Evolutionary conservation across 2,888 invertebrate species (phyloP), one percentile per base, ranked within the genome.

Genomic region (Nipponacmea schrenckii): DNA sequence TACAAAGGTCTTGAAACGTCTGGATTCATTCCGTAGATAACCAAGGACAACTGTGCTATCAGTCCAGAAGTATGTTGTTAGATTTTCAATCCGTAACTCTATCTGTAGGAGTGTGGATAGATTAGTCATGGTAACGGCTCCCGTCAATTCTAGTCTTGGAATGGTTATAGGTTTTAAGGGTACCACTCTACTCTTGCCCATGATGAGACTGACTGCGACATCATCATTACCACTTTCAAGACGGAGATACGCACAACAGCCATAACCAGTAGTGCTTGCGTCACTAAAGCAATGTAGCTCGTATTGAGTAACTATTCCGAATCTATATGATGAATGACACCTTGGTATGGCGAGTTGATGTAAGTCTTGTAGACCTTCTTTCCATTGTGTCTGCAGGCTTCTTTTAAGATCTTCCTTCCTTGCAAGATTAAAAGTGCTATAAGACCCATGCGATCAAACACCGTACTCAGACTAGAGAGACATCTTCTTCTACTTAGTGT

Each of bases 371-470:
- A 50, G 64, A 39, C 0, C 45, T 26, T 31, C 66, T 65, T 26
- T 66, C 67, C 73, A 74, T 44, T 69, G 5, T 67, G 44, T n/a
- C 64, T 67, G 44, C 71, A 68, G 56, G 73, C 39, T n/a, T 69
- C 68, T 39, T 77, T 78, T 20, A 78, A 62, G 14, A 79, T 71
- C 12, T 67, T 66, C 62, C 70, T 77, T 39, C 74, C 78, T 2
- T 15, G n/a, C 7, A 79, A 64, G 4, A 69, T 62, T 46, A 75
- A 64, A 8, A 75, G 75, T 39, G 73, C 73, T 2, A 79, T 20
- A 14, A 79, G 71, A 44, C 78, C 78, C 8, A 79, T 26, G 8
- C 77, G 78, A 64, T 79, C 77, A 39, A 75, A 77, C 31, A 76
- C 65, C n/a, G 77, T 46, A 24, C 69, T 66, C n/a, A 78, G 66